Percentiles rank a stretch among this genome's conserved stretches.
These are phyloP conservation scores for Camponotus pennsylvanicus DNA, from an alignment of 1,140 invertebrate genomes.

Conservation along the genomic window DNA sequence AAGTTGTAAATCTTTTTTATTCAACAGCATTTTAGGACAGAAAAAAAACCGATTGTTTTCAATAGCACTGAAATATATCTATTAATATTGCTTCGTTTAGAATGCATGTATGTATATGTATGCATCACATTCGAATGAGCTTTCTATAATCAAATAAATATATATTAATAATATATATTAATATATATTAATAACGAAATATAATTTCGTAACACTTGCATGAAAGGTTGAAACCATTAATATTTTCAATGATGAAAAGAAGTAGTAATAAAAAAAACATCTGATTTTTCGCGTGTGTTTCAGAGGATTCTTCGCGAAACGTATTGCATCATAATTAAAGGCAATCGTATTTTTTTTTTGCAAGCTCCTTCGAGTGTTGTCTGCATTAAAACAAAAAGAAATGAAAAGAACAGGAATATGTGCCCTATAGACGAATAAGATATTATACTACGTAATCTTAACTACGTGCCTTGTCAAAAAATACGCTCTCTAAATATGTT, in stretches of 20 bases:
- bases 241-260: neutral
- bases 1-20: neutral
- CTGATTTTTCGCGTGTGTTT: constrained; percentile 66
- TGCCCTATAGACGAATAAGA: neutral
- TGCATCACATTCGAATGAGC: constrained; percentile 2
- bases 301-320: constrained; percentile 71
- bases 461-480: neutral
- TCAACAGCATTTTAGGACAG: neutral
- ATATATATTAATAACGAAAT: too few relatives aligned
- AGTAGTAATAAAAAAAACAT: neutral
- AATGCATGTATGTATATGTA: neutral
- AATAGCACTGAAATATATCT: neutral
- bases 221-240: constrained; percentile 20
- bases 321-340: constrained; percentile 61
- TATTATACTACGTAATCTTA: neutral
- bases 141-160: constrained; percentile 1
- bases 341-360: neutral
- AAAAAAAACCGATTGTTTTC: neutral
- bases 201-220: neutral
- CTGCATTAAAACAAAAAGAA: neutral
- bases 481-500: constrained; percentile 3
- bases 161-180: too few relatives aligned
- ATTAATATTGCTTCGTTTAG: constrained; percentile 25
- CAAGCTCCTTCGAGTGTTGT: neutral
- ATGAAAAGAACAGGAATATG: neutral